Percentiles rank a stretch among this genome's conserved stretches.
These are phyloP conservation scores for Elgaria multicarinata DNA, from an alignment of 2,113 vertebrate species.

Conservation along the genomic window DNA sequence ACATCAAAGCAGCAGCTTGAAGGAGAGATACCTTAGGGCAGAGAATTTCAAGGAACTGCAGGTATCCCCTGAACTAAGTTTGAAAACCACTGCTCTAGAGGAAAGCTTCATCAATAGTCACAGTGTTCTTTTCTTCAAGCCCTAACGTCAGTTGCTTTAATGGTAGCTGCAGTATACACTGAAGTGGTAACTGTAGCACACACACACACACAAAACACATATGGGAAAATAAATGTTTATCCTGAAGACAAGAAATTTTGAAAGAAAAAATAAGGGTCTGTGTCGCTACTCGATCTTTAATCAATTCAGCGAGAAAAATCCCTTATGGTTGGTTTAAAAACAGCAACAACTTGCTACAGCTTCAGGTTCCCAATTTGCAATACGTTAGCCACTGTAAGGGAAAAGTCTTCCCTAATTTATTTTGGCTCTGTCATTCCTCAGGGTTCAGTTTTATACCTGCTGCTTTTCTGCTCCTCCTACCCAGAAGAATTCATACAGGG, in stretches of 20 bases:
- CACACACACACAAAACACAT: not conserved
- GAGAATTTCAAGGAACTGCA: not conserved
- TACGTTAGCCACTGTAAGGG: not conserved
- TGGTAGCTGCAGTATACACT: not conserved
- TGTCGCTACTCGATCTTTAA: not conserved
- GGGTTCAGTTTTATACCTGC: not conserved
- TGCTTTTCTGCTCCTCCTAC: not conserved
- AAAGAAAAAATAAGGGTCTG: constrained; percentile 9
- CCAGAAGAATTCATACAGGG: not conserved
- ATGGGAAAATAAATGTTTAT: not conserved
- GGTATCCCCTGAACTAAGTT: not conserved
- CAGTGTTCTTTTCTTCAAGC: not conserved
- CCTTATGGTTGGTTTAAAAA: not conserved
- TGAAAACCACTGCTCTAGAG: not conserved
- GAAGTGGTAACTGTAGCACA: not conserved
- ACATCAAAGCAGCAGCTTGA: too few species aligned
- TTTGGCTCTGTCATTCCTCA: not conserved
- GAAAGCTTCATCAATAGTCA: not conserved
- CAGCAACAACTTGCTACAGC: not conserved
- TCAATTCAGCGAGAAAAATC: constrained; percentile 3
- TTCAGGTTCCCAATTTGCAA: not conserved
- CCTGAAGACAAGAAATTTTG: not conserved
- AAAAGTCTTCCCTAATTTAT: not conserved
- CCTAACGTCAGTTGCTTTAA: accelerated
- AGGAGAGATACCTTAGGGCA: too few species aligned